Evolutionary conservation across 2,113 vertebrate species (phyloP), one percentile per base, ranked within the genome.

Genomic region (Miniopterus natalensis): DNA sequence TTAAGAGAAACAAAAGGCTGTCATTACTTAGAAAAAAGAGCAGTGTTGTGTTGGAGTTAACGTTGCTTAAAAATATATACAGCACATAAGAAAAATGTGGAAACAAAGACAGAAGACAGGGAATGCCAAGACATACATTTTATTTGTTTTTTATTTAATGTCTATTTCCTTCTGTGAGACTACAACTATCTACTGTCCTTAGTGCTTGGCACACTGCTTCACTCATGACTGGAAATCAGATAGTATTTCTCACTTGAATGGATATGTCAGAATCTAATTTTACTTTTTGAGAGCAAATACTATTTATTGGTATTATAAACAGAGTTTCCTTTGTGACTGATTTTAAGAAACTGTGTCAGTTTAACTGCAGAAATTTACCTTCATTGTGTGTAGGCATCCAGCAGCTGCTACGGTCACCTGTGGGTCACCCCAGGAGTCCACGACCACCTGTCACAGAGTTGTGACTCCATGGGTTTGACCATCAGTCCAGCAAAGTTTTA

Each of bases 341-440:
- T 77, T 97, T 94, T 29, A 85, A 55, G 5, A 96, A 87, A 90
- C 25, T 2, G 14, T 92, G 88, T 25, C 17, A 75, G 10, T 74
- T 85, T 66, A 96, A 81, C 70, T 96, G 53, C 83, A 18, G 9
- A 29, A 5, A 96, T 95, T 66, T 80, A 29, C 59, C 27, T 79
- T 83, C 1, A 36, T 87, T 91, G 15, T 49, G 4, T 13, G 45
- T 86, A 80, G n/a, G 13, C 74, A 47, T 86, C 57, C 2, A 4
- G 13, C 36, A 29, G 31, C 59, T 92, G 42, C n/a, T 94, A 79
- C 68, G 81, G 81, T 29, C 27, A 70, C 55, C 96, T 47, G 20
- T 8, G 17, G 49, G 9, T 70, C 47, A 21, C 5, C 2, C 0
- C 8, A 84, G 59, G 95, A 68, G 36, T 93, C 49, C 29, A 59